Evolutionary conservation across 1,140 invertebrate genomes (phyloP).

Genomic region (Varroa destructor): DNA sequence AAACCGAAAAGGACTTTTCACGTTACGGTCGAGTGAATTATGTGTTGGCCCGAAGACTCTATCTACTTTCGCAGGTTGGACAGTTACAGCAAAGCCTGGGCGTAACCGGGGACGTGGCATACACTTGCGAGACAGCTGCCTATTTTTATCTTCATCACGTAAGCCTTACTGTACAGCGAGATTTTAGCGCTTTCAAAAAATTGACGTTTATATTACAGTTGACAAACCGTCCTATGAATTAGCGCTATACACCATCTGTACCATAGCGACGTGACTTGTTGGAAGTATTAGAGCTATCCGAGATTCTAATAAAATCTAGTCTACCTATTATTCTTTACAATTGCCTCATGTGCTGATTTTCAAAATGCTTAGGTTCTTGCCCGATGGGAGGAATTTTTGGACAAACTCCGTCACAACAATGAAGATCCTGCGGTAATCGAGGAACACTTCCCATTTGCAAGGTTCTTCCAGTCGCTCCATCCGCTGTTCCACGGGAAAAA

Average conservation of each 20-base stretch:
- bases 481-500: conserved; percentile 69
- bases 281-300: no score
- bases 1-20: conserved; percentile 98
- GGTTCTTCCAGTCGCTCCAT: conserved; percentile 84
- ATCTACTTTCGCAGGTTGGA: conserved; percentile 77
- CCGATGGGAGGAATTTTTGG: conserved; percentile 76
- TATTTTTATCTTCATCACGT: conserved; percentile 51
- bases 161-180: neutral
- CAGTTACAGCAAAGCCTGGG: conserved; percentile 68
- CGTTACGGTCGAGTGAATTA: conserved; percentile 97
- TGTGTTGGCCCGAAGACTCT: conserved; percentile 80
- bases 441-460: conserved; percentile 77
- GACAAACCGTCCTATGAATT: no score
- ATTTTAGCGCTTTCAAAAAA: no score
- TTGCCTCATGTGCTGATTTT: conserved; percentile 45
- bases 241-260: no score
- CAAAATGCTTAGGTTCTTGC: conserved; percentile 68
- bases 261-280: no score
- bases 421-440: conserved; percentile 39
- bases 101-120: conserved; percentile 77
- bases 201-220: no score
- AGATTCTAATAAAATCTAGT: no score
- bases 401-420: conserved; percentile 47
- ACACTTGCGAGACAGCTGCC: conserved; percentile 95
- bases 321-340: no score